Conservation (phyloP, 1,140 invertebrate genomes). For the Ridgeia piscesae region DNA sequence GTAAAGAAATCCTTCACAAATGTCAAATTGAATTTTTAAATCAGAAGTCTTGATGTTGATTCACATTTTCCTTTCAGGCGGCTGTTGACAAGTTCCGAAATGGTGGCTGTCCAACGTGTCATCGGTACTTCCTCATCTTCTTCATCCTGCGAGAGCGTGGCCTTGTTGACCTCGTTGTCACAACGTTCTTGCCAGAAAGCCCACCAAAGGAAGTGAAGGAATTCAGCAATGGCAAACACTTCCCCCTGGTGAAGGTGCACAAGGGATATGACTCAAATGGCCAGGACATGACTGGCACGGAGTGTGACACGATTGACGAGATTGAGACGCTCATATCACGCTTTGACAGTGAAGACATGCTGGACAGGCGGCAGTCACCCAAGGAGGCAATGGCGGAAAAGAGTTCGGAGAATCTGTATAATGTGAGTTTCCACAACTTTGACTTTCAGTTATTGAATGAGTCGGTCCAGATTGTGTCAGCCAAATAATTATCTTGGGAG, state of each 20-base stretch:
- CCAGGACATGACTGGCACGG: conserved; percentile 38
- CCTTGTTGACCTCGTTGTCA: conserved; percentile 49
- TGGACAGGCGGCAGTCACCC: conserved; percentile 39
- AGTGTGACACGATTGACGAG: conserved; percentile 48
- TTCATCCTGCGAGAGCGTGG: conserved; percentile 49
- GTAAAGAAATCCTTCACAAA: background rate
- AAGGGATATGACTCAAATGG: conserved; percentile 35
- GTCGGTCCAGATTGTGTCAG: background rate
- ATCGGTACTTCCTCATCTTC: conserved; percentile 54
- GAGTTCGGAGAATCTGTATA: conserved; percentile 58
- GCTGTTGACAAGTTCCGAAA: conserved; percentile 47
- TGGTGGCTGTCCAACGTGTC: conserved; percentile 53
- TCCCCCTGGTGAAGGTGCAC: conserved; percentile 46
- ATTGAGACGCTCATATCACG: conserved; percentile 48
- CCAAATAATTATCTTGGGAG: background rate
- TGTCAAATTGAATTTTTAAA: background rate
- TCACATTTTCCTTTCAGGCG: conserved; percentile 27
- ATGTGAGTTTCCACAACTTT: conserved; percentile 40
- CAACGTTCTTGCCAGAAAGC: conserved; percentile 47
- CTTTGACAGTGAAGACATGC: conserved; percentile 43
- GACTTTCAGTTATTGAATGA: background rate
- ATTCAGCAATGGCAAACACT: conserved; percentile 45
- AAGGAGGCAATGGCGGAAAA: conserved; percentile 48
- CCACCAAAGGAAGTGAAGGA: conserved; percentile 49
- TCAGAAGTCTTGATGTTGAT: background rate